phyloP scores from a whole-genome alignment of 2,888 invertebrate genomes.

The Julus scandinavius region DNA sequence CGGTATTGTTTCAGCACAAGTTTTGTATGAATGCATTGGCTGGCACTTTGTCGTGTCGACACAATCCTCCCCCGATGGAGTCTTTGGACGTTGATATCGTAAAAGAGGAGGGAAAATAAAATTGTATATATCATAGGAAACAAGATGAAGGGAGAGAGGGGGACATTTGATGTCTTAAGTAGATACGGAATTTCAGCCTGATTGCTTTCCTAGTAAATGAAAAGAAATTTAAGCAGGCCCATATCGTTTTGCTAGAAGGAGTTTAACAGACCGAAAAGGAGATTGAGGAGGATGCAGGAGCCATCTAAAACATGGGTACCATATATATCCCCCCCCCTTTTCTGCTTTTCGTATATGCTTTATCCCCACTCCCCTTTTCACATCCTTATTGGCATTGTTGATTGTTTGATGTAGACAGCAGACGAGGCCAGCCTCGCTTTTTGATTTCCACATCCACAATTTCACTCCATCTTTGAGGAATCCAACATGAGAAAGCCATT shows the following conservation, averaged over 20 bases:
- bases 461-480: background rate
- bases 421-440: constrained; percentile 1
- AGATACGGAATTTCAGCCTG: constrained; percentile 18
- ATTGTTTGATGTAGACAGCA: background rate
- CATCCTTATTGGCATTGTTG: constrained; percentile 6
- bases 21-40: constrained; percentile 18
- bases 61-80: background rate
- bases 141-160: background rate
- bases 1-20: background rate
- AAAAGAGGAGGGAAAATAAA: constrained; percentile 11
- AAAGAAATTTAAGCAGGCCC: constrained; percentile 18
- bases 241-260: constrained; percentile 8
- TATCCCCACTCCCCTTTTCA: background rate
- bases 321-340: background rate
- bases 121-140: background rate
- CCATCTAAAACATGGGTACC: background rate
- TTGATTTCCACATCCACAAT: constrained; percentile 11
- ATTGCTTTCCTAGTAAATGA: constrained; percentile 18
- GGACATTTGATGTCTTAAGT: constrained; percentile 18
- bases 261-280: constrained; percentile 2
- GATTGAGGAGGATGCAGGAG: background rate
- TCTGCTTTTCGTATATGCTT: background rate
- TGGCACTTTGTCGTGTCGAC: constrained; percentile 9
- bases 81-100: constrained; percentile 11
- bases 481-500: constrained; percentile 18